Evolutionary conservation across 2,888 invertebrate genomes (phyloP), one percentile per base, ranked within the genome.

Genomic region (Cryptocephalus moraei): DNA sequence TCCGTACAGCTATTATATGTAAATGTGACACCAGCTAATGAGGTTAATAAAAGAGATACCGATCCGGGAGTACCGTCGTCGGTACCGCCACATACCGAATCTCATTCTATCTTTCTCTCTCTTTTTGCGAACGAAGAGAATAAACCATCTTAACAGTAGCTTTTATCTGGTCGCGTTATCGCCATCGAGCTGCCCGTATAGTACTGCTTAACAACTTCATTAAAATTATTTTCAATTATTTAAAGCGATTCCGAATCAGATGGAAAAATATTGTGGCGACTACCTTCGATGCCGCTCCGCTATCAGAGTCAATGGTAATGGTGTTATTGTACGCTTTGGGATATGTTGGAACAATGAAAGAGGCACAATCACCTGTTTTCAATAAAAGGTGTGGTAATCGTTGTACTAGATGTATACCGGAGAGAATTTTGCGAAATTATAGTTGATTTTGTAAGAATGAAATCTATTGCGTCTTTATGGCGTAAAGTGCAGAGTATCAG

Each of bases 21-120:
- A 63, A 63, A 63, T 63, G 60, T 58, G 62, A 62, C 62, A 62
- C 59, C 60, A 61, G 62, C 60, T 63, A 63, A 63, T 63, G 62
- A 63, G 62, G 59, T 56, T 56, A 56, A 52, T 49, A 54, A 47
- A 59, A 54, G 58, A 56, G 60, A 62, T 61, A 59, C 53, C 52
- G 60, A 61, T 59, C 59, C 60, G 55, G 22, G 52, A 53, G 55
- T 56, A 54, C 56, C 45, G 39, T 43, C 44, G 48, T 36, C 41
- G 43, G 14, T 12, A 36, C 36, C 11, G 36, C 11, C 56, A 56
- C 56, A 59, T 56, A 57, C 57, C 56, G 52, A 51, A 56, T 50
- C 50, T 46, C 49, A 42, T 33, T 34, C 41, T 32, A 39, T 40
- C 32, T 33, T 8, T 43, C 39, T 46, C 49, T 22, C 22, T 22